Evolutionary conservation across 2,797 vertebrate genomes (phyloP), one percentile per base, ranked within the genome.

Genomic region (Parotocinclus haroldoi): DNA sequence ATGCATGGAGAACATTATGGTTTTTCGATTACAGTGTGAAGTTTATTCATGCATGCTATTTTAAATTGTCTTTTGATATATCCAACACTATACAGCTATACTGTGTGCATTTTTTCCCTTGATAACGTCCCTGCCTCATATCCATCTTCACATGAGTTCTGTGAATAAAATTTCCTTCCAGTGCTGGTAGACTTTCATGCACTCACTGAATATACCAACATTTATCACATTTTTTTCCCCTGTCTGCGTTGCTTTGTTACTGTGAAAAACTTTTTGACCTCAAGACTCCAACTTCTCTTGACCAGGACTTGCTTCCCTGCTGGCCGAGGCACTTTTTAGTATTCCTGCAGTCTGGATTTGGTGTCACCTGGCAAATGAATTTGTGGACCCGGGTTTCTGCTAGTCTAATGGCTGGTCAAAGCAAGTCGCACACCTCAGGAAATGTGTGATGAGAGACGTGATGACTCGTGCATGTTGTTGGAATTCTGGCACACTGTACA

Each of bases 291-390:
- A 37, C 51, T 73, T 67, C 65, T 58, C 60, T 57, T 6, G n/a
- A 14, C 40, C 18, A 7, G 19, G 5, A 7, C 18, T 17, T 55
- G 18, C 39, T 56, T 46, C 53, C 63, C 46, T 42, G 14, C 27
- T 17, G 27, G 57, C 55, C 17, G 39, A 10, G 48, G 38, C 53
- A 58, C 55, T 77, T 71, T 71, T 77, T 65, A 64, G 71, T 60
- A 71, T 72, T 71, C 69, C 60, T 40, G 48, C 13, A 60, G 27
- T 55, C 68, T 65, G 58, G 69, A 55, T 58, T 69, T 51, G 46
- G 66, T 66, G 62, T 46, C 77, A 78, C 70, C 71, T 79, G 76
- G 77, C 40, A 76, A 79, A 76, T 76, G 68, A 63, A 79, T 81
- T 78, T 67, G 49, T 38, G 10, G 54, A 54, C 49, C 17, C 49